Conservation (phyloP, 2,797 vertebrate genomes). For the Gymnodraco acuticeps region DNA sequence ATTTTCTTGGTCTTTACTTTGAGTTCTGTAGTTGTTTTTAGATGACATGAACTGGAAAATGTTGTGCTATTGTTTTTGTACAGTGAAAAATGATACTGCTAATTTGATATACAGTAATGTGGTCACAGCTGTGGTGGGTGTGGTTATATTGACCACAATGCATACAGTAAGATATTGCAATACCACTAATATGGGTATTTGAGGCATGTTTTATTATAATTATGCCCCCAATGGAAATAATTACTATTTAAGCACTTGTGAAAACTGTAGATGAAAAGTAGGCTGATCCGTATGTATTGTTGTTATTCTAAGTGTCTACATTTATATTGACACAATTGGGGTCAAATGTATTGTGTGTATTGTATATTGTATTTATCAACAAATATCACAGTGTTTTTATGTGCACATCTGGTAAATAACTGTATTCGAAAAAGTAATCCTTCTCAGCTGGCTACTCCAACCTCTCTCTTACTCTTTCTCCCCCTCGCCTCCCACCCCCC, state of each 20-base stretch:
- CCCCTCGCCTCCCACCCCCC: not conserved
- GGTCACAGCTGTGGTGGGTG: conserved; percentile 28
- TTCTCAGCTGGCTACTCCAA: conserved; percentile 1
- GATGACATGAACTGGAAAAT: conserved; percentile 78
- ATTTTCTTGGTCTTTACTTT: conserved; percentile 74
- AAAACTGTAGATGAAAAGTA: conserved; percentile 49
- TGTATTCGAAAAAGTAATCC: conserved; percentile 33
- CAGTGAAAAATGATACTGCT: conserved; percentile 52
- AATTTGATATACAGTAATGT: conserved; percentile 19
- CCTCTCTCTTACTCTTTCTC: not conserved
- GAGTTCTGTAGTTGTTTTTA: conserved; percentile 69
- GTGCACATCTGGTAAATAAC: conserved; percentile 42
- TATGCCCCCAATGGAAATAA: conserved; percentile 43
- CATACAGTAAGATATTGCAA: conserved; percentile 39
- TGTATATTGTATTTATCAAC: conserved; percentile 63
- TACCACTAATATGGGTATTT: conserved; percentile 52
- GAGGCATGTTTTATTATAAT: conserved; percentile 52
- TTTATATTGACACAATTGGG: conserved; percentile 47
- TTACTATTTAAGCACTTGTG: conserved; percentile 69
- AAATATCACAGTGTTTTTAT: conserved; percentile 37
- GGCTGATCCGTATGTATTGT: conserved; percentile 34
- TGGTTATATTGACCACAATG: conserved; percentile 30
- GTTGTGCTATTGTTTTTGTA: conserved; percentile 69
- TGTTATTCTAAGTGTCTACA: conserved; percentile 41
- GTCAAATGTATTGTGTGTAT: conserved; percentile 59